Conservation (phyloP, 2,888 invertebrate species). For the Bimastos eiseni region DNA sequence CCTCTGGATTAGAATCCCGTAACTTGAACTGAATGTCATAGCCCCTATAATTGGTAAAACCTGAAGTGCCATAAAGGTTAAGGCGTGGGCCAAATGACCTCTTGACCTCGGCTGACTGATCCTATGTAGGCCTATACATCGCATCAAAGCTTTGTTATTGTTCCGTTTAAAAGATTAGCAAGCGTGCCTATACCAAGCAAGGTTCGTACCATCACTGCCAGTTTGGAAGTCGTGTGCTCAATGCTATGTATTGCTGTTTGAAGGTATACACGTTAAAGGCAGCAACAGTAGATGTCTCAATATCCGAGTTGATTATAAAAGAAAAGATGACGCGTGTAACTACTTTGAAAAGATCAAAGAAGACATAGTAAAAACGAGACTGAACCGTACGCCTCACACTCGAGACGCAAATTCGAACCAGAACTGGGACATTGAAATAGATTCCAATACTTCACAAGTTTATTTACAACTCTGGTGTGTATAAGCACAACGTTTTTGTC, state of each 20-base stretch:
- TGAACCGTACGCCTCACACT: not conserved
- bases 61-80: not conserved
- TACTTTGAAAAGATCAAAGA: not conserved
- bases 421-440: not conserved
- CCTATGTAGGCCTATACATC: not conserved
- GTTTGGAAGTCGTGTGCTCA: not conserved
- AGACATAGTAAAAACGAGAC: not conserved
- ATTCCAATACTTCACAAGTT: not conserved
- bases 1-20: too few species aligned
- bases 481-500: not conserved
- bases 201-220: not conserved
- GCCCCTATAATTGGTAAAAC: not conserved
- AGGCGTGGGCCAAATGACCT: conserved; percentile 3
- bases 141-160: not conserved
- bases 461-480: not conserved
- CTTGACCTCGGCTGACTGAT: not conserved
- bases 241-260: not conserved
- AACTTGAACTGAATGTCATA: not conserved
- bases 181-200: not conserved
- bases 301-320: not conserved
- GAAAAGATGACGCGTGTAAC: not conserved
- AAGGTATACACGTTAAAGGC: not conserved
- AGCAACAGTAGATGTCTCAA: not conserved
- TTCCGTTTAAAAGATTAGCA: not conserved
- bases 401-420: not conserved